phyloP scores from a whole-genome alignment of 2,888 invertebrate species.

The Fragum whitleyi region DNA sequence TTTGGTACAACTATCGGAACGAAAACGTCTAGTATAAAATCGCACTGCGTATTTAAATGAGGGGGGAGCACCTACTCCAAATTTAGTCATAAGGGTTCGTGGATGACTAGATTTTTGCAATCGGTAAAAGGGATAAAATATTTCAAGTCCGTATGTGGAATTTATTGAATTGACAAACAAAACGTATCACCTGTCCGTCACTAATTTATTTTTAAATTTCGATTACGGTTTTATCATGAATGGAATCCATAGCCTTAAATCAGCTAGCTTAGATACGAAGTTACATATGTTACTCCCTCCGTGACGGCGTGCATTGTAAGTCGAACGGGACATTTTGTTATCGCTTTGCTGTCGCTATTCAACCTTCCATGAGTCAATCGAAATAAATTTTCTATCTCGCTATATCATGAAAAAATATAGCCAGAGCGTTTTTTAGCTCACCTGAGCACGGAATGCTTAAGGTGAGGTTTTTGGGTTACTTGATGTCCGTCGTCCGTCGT shows the following conservation, averaged over 20 bases:
- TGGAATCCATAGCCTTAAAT: constrained; percentile 53
- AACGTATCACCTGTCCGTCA: constrained; percentile 51
- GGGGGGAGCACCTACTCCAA: too few species aligned
- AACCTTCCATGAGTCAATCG: constrained; percentile 56
- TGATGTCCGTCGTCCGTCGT: too few species aligned
- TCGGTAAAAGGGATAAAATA: constrained; percentile 11
- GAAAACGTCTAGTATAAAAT: too few species aligned
- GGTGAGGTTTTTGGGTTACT: too few species aligned
- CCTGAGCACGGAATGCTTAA: too few species aligned
- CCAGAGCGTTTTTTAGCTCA: too few species aligned
- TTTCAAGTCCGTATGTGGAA: constrained; percentile 55
- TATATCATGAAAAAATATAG: too few species aligned
- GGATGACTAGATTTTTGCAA: background rate
- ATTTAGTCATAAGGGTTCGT: too few species aligned
- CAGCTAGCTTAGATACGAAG: constrained; percentile 43
- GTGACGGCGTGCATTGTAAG: constrained; percentile 51
- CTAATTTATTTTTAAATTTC: constrained; percentile 67
- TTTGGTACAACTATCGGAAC: too few species aligned
- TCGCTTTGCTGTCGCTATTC: constrained; percentile 31
- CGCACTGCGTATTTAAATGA: too few species aligned
- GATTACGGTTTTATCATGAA: constrained; percentile 53
- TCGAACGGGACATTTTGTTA: constrained; percentile 28
- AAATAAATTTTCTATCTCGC: constrained; percentile 42
- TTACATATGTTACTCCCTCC: constrained; percentile 25
- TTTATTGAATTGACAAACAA: constrained; percentile 40